A percentile compares a stretch with the other conserved stretches of the same genome.
These are phyloP conservation scores for Hipposideros armiger DNA, from an alignment of 2,113 vertebrate genomes.

Conservation along the genomic window DNA sequence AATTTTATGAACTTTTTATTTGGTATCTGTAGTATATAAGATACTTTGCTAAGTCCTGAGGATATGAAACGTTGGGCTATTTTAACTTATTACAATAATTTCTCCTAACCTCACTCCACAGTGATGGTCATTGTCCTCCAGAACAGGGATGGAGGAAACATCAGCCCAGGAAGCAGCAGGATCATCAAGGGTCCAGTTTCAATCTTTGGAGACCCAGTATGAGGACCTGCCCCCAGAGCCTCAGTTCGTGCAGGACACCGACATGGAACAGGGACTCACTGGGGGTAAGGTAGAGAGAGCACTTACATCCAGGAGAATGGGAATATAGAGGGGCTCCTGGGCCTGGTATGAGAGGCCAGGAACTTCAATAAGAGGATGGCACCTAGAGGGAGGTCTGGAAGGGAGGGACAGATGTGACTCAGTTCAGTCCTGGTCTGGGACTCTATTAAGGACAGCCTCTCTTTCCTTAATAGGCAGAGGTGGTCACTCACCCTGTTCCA, in stretches of 20 bases:
- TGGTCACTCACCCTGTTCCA: background rate
- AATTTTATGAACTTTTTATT: background rate
- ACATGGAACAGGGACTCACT: slow-evolving; percentile 78
- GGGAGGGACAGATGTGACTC: background rate
- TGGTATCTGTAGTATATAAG: background rate
- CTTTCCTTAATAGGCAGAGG: background rate
- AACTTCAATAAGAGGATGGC: background rate
- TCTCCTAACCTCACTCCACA: slow-evolving; percentile 60
- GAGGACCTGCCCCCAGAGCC: slow-evolving; percentile 70
- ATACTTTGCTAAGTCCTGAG: background rate
- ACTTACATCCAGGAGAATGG: background rate
- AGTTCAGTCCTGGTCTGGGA: background rate
- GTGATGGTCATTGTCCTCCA: slow-evolving; percentile 77
- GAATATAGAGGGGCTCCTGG: background rate
- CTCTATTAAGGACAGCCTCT: background rate
- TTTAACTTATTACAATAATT: slow-evolving; percentile 48
- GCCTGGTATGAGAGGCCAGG: background rate
- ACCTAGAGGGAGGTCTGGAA: slow-evolving; percentile 22
- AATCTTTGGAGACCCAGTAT: slow-evolving; percentile 69
- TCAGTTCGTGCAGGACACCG: slow-evolving; percentile 68
- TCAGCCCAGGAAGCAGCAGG: slow-evolving; percentile 63
- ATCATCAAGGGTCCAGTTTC: slow-evolving; percentile 66
- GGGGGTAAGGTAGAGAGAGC: slow-evolving; percentile 76
- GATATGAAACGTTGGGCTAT: background rate
- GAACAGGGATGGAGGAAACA: slow-evolving; percentile 77